Conservation (phyloP, 2,113 vertebrate genomes). For the Pollimyrus isidori region DNA sequence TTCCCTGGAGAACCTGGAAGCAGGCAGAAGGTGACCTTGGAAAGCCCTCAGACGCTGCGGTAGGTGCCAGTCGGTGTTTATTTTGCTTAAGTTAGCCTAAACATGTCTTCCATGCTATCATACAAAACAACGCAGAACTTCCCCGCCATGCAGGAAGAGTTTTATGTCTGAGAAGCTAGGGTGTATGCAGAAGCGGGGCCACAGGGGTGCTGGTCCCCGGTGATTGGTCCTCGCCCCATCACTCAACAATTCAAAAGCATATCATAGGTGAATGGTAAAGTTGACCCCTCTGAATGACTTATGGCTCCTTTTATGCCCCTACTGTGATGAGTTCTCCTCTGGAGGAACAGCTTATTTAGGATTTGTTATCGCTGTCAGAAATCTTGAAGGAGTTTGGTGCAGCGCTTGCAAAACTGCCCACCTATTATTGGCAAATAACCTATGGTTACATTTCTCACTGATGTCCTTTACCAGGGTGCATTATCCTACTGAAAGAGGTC, state of each 20-base stretch:
- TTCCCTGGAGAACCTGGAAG: slow-evolving; percentile 3
- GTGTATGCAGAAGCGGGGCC: neutral
- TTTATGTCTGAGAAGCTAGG: neutral
- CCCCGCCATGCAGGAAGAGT: neutral
- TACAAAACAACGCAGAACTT: neutral
- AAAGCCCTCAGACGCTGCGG: neutral
- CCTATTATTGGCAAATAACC: neutral
- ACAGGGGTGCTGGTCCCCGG: neutral
- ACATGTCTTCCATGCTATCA: neutral
- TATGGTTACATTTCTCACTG: neutral
- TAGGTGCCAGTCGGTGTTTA: neutral
- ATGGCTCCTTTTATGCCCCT: neutral
- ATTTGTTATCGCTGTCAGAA: neutral
- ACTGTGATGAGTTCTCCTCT: neutral
- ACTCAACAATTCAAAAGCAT: neutral
- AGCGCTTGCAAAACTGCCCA: neutral
- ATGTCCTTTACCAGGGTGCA: neutral
- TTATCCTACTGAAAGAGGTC: neutral
- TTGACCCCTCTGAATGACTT: neutral
- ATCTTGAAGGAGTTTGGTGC: neutral
- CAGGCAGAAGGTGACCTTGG: neutral
- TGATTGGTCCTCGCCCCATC: neutral
- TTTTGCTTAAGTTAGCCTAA: neutral
- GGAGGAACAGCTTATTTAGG: neutral
- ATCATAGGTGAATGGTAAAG: neutral